phyloP scores from a whole-genome alignment of 2,888 invertebrate species.

The Chrysina gloriosa region DNA sequence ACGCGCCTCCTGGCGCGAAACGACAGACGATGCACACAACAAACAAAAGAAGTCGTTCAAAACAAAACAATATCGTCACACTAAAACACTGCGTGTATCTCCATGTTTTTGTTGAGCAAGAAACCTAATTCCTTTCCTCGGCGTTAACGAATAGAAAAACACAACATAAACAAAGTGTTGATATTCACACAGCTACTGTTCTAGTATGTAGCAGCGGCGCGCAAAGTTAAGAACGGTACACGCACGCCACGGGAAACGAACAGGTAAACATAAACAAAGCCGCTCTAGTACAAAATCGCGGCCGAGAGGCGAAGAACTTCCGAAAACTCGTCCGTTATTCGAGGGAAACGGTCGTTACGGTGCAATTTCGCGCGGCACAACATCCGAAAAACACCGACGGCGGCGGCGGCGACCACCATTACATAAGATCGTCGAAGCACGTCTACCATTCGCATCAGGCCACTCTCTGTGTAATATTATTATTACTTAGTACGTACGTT shows the following conservation, averaged over 20 bases:
- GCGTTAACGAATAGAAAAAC: constrained; percentile 5
- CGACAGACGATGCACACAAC: no score
- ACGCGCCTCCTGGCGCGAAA: no score
- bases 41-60: no score
- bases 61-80: no score
- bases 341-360: constrained; percentile 10
- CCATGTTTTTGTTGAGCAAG: neutral
- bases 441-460: constrained; percentile 55
- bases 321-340: constrained; percentile 25
- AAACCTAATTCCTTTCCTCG: neutral
- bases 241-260: neutral
- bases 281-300: neutral
- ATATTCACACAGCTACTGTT: no score
- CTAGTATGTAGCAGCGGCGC: no score
- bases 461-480: constrained; percentile 8
- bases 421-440: constrained; percentile 52
- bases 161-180: no score
- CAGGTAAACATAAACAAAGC: constrained; percentile 18
- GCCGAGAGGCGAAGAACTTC: constrained; percentile 13
- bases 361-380: constrained; percentile 23
- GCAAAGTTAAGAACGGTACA: no score
- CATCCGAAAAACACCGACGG: neutral
- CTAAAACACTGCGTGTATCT: no score
- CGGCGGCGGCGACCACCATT: constrained; percentile 50
- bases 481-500: no score